These are phyloP conservation scores for Nylanderia fulva DNA, from an alignment of 1,140 invertebrate species.

Conservation along the genomic window DNA sequence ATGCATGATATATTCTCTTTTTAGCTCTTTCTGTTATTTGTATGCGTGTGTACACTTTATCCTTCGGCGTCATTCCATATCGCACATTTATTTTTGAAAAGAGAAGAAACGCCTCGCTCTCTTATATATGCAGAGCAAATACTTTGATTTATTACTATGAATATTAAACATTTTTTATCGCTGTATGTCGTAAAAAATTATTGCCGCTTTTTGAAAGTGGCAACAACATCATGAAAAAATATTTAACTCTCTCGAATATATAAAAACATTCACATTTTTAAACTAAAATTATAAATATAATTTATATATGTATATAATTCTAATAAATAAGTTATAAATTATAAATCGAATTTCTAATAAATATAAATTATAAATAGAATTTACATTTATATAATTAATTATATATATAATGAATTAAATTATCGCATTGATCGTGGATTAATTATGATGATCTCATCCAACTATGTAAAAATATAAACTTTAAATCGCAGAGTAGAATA, in stretches of 20 bases:
- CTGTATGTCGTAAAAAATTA: neutral
- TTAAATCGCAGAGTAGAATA: neutral
- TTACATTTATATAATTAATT: too few relatives aligned
- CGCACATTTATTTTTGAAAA: slow-evolving; percentile 18
- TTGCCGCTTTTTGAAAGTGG: neutral
- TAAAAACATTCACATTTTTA: neutral
- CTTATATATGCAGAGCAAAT: slow-evolving; percentile 32
- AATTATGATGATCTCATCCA: neutral
- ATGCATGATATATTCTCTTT: slow-evolving; percentile 26
- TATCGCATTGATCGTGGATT: neutral
- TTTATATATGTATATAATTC: too few relatives aligned
- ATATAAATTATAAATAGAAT: too few relatives aligned
- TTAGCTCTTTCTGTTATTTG: neutral
- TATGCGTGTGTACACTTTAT: neutral
- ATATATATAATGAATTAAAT: neutral
- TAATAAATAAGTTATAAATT: too few relatives aligned
- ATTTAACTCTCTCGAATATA: neutral
- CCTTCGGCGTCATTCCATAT: neutral
- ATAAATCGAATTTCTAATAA: too few relatives aligned
- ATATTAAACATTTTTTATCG: slow-evolving; percentile 26
- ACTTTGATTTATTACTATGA: slow-evolving; percentile 30
- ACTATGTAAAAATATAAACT: neutral
- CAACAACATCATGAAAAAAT: neutral
- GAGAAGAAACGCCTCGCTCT: neutral
- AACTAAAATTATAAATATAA: too few relatives aligned